Evolutionary conservation across 2,888 invertebrate species (phyloP), one percentile per base, ranked within the genome.

Genomic region (Lacanobia wlatinum): DNA sequence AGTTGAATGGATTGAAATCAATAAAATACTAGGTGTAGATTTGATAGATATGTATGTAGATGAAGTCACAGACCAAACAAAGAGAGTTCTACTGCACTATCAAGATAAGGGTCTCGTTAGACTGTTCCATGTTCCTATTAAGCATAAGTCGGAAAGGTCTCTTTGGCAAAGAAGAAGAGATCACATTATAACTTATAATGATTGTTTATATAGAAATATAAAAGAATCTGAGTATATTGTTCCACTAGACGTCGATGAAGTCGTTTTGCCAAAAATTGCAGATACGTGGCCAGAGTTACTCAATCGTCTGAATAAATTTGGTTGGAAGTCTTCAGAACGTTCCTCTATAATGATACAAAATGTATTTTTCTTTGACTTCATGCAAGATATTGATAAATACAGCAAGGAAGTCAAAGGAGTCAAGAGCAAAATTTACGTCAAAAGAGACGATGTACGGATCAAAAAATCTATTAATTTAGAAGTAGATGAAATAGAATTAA

Each of bases 121-220:
- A 88, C 89, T 96, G 80, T 96, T 96, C 70, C 91, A 94, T 82
- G 94, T 97, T 89, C 96, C 96, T 87, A 94, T 97, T 89, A 97
- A 97, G 69, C 77, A 92, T 92, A 94, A 92, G 73, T 84, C 87
- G 53, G 86, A 90, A 43, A 90, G 93, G 86, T 90, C 93, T 76
- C 87, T 96, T 50, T 98, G 98, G 97, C 97, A 98, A 89, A 89
- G 95, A 55, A 97, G 98, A 87, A 95, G 98, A 84, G 97, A 98
- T 92, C 98, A 98, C 89, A 93, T 98, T 48, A 96, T 98, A 78
- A 97, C 98, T 0, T 98, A 98, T 91, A 98, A 98, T 90, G 98
- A 98, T 90, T 98, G 98, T 89, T 96, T 98, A 74, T 98, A 98
- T 90, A 96, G 97, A 89, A 97, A 97, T 92, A 92, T 98, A 66